Evolutionary conservation across 35 echinoderm and acorn worm species (phyloP).

Genomic region (Anneissia japonica): DNA sequence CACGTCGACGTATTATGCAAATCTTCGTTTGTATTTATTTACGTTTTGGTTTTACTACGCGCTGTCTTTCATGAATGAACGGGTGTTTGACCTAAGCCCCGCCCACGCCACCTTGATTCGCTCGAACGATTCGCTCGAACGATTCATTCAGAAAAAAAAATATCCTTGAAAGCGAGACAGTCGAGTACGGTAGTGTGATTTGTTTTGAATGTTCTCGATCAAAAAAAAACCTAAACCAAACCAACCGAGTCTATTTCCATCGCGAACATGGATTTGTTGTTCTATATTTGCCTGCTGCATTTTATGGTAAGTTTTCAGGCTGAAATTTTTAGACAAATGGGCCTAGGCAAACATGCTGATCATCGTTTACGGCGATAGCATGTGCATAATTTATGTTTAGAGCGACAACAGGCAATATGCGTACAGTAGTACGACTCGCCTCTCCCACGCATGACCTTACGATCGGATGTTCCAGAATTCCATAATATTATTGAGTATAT

Average conservation of each 20-base stretch:
- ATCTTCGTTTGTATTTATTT: no score
- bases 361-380: background rate
- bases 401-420: no score
- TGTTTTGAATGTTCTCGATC: background rate
- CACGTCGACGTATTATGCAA: no score
- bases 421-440: no score
- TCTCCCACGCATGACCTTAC: no score
- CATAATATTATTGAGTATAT: no score
- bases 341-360: no score
- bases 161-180: background rate
- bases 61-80: background rate
- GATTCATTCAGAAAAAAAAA: background rate
- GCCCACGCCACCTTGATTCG: background rate
- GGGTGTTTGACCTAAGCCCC: background rate
- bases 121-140: background rate
- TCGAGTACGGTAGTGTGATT: no score
- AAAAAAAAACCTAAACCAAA: background rate
- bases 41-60: background rate
- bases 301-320: background rate
- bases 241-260: background rate
- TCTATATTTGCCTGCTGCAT: background rate
- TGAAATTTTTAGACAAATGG: background rate
- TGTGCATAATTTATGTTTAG: background rate
- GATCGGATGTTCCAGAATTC: no score
- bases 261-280: background rate